Conservation (phyloP, 2,113 vertebrate genomes). For the Chaetorhynchus papuensis region DNA sequence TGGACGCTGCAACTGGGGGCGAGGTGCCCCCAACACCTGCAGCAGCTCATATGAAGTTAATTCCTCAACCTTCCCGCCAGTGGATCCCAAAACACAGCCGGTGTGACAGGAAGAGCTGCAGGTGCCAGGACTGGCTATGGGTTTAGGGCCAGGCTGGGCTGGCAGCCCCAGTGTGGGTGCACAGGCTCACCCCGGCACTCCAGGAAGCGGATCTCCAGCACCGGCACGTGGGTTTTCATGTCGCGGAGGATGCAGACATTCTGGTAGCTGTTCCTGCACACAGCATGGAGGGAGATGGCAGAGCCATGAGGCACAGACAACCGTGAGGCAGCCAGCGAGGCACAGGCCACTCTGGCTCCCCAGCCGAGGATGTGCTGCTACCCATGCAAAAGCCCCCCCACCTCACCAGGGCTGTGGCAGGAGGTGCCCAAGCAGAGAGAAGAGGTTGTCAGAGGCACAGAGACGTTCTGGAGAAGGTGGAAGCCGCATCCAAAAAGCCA, state of each 20-base stretch:
- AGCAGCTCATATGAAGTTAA: neutral
- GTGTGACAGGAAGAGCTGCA: neutral
- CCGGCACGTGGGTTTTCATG: slow-evolving; percentile 83
- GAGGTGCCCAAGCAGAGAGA: neutral
- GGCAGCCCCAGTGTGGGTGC: neutral
- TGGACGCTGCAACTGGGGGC: rapidly evolving
- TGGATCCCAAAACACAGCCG: neutral
- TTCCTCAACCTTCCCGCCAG: neutral
- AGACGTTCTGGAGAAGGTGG: neutral
- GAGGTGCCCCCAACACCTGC: neutral
- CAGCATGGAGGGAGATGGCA: neutral
- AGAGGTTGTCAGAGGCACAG: slow-evolving; percentile 1
- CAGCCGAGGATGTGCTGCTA: neutral
- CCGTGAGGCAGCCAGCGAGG: rapidly evolving
- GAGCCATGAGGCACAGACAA: neutral
- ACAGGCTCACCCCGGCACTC: slow-evolving; percentile 85
- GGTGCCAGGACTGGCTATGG: rapidly evolving
- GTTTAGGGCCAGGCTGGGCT: neutral
- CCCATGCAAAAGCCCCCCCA: neutral
- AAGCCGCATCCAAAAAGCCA: neutral
- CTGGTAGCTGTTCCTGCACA: slow-evolving; percentile 83
- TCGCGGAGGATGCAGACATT: slow-evolving; percentile 90
- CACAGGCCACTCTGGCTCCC: neutral
- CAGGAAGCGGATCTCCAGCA: slow-evolving; percentile 91
- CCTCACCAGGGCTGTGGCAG: neutral